These are phyloP conservation scores for Toxotes lorentzi DNA, from an alignment of 2,797 vertebrate species.

Conservation along the genomic window DNA sequence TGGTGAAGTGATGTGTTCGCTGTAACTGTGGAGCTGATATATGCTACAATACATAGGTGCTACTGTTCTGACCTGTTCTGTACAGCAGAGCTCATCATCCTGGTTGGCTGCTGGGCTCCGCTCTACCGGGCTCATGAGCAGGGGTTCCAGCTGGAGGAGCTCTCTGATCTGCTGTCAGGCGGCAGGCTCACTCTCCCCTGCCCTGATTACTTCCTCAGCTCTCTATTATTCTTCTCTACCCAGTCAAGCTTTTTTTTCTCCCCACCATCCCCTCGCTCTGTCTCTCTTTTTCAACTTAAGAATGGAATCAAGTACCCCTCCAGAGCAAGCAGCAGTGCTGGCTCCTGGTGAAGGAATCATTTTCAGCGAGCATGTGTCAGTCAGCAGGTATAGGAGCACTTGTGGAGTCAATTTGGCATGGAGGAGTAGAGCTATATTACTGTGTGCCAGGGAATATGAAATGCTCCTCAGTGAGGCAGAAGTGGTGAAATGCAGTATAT, in stretches of 20 bases:
- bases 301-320: conserved; percentile 81
- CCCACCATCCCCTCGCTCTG: conserved; percentile 56
- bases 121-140: conserved; percentile 72
- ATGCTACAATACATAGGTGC: conserved; percentile 33
- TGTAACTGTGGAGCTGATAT: conserved; percentile 15
- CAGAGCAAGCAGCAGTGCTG: conserved; percentile 73
- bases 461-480: conserved; percentile 79
- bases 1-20: conserved; percentile 4
- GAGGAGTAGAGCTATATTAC: conserved; percentile 81
- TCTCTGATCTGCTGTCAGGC: conserved; percentile 85
- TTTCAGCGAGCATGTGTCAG: conserved; percentile 78
- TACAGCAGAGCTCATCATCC: conserved; percentile 63
- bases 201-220: conserved; percentile 83
- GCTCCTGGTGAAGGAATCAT: conserved; percentile 73
- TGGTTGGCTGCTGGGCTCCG: conserved; percentile 60
- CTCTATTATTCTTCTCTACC: conserved; percentile 76
- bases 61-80: conserved; percentile 44
- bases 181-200: conserved; percentile 68
- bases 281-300: conserved; percentile 83
- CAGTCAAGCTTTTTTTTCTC: conserved; percentile 58
- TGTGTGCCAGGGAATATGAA: conserved; percentile 84
- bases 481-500: conserved; percentile 79
- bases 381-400: conserved; percentile 77
- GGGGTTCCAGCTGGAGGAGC: conserved; percentile 80
- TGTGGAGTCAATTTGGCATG: conserved; percentile 86